phyloP scores from a whole-genome alignment of 2,113 vertebrate species.

The Daboia siamensis region DNA sequence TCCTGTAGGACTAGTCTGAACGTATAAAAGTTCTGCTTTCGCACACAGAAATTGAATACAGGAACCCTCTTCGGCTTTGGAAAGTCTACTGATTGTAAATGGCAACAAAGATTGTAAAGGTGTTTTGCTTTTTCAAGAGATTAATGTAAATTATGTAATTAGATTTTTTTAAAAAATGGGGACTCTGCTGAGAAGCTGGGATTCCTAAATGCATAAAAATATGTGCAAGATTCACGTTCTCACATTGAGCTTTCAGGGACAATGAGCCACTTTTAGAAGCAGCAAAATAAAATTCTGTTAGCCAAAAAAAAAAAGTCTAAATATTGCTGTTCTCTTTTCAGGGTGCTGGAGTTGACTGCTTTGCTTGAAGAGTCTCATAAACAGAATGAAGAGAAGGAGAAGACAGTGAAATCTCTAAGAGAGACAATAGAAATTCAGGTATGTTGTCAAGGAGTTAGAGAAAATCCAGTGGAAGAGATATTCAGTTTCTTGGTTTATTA shows the following conservation, averaged over 20 bases:
- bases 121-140: not conserved
- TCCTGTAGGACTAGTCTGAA: not conserved
- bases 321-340: constrained; percentile 56
- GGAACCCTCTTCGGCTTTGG: not conserved
- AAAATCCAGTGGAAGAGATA: constrained; percentile 10
- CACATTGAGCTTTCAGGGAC: constrained; percentile 15
- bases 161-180: not conserved
- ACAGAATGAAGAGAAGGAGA: constrained; percentile 75
- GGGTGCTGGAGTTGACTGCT: constrained; percentile 73
- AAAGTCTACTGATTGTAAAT: not conserved
- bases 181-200: not conserved
- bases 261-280: constrained; percentile 12
- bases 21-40: not conserved
- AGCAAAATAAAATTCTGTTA: not conserved
- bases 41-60: not conserved
- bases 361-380: constrained; percentile 69
- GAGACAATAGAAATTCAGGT: constrained; percentile 69
- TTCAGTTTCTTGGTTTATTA: not conserved
- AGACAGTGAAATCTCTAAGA: constrained; percentile 61
- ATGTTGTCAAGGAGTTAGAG: constrained; percentile 44
- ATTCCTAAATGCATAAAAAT: not conserved
- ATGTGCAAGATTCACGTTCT: not conserved
- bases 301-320: constrained; percentile 11
- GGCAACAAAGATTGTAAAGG: not conserved
- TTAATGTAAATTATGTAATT: not conserved